Conservation (phyloP, 2,113 vertebrate species). For the Leucoraja erinaceus region DNA sequence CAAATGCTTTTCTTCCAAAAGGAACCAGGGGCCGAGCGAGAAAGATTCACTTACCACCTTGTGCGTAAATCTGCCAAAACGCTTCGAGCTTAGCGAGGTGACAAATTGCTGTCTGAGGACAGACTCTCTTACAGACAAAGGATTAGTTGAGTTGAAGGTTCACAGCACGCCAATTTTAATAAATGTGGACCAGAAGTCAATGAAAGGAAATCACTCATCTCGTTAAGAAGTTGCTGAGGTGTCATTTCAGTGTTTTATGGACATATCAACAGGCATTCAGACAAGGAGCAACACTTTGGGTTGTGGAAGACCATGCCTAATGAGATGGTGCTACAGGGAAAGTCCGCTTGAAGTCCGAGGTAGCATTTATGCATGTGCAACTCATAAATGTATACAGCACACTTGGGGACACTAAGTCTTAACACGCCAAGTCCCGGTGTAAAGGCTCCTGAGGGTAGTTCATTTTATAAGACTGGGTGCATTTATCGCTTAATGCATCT, state of each 20-base stretch:
- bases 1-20: not conserved
- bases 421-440: not conserved
- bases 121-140: not conserved
- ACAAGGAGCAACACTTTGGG: not conserved
- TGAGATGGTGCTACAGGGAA: not conserved
- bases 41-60: not conserved
- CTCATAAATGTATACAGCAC: not conserved
- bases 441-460: not conserved
- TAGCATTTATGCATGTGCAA: not conserved
- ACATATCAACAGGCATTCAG: not conserved
- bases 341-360: not conserved
- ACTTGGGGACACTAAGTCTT: not conserved
- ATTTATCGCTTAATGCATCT: not conserved
- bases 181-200: not conserved
- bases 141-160: conserved; percentile 4
- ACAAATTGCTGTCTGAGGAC: conserved; percentile 14
- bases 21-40: not conserved
- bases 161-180: not conserved
- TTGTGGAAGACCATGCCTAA: not conserved
- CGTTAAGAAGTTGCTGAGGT: not conserved
- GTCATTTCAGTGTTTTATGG: not conserved
- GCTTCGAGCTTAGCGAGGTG: conserved; percentile 2
- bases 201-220: conserved; percentile 6
- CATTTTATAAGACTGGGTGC: not conserved
- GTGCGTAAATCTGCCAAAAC: not conserved